phyloP scores from a whole-genome alignment of 2,888 invertebrate species.

The Bursaphelenchus okinawaensis region DNA sequence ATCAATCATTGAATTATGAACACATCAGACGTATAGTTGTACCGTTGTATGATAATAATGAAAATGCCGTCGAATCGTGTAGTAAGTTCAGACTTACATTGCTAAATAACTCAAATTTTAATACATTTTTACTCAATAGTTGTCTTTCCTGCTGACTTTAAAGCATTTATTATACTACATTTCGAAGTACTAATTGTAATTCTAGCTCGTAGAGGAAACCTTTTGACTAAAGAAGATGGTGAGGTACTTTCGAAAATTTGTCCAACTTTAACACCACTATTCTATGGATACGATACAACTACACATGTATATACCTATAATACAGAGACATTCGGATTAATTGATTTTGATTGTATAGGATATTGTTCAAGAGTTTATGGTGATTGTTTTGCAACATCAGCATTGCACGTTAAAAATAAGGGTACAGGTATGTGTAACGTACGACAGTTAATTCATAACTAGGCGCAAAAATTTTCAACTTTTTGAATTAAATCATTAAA shows the following conservation, averaged over 20 bases:
- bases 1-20: neutral
- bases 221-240: neutral
- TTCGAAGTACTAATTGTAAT: too few species aligned
- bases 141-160: too few species aligned
- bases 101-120: too few species aligned
- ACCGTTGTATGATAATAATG: neutral
- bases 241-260: neutral
- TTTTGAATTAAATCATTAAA: too few species aligned
- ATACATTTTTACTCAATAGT: too few species aligned
- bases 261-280: neutral
- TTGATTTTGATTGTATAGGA: neutral
- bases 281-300: neutral
- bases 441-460: too few species aligned
- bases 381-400: neutral
- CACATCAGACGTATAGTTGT: neutral
- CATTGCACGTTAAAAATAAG: neutral
- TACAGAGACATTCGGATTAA: neutral
- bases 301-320: neutral
- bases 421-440: neutral
- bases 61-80: neutral
- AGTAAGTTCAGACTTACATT: too few species aligned
- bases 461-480: too few species aligned
- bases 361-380: neutral
- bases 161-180: too few species aligned
- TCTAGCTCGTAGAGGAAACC: neutral